A percentile compares a stretch with the other conserved stretches of the same genome.
These are phyloP conservation scores for Ceyx cyanopectus DNA, from an alignment of 2,113 vertebrate species.

Conservation along the genomic window DNA sequence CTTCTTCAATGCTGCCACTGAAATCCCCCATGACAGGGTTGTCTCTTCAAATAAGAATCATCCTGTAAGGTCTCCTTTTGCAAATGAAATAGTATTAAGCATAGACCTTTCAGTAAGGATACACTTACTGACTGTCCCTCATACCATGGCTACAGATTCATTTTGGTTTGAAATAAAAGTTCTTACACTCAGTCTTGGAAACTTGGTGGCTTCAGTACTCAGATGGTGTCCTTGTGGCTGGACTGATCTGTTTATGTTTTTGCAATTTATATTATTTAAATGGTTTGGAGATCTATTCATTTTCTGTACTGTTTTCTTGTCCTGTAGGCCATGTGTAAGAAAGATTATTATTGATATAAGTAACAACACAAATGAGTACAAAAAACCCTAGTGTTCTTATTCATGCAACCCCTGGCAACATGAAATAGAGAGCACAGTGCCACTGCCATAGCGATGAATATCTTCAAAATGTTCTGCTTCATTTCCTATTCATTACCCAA, in stretches of 20 bases:
- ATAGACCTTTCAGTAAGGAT: background rate
- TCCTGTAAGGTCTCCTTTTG: background rate
- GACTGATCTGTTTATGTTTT: background rate
- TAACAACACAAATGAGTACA: background rate
- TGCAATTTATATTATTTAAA: constrained; percentile 25
- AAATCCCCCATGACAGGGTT: constrained; percentile 10
- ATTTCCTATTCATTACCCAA: constrained; percentile 18
- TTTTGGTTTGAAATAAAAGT: background rate
- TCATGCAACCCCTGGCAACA: background rate
- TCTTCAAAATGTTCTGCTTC: background rate
- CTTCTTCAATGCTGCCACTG: background rate
- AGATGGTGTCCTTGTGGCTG: background rate
- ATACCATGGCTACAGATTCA: background rate
- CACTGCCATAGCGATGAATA: background rate
- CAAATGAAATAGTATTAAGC: constrained; percentile 21
- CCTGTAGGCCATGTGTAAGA: background rate
- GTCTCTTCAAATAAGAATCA: constrained; percentile 48
- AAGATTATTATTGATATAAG: background rate
- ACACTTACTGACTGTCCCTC: background rate
- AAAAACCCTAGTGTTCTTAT: background rate
- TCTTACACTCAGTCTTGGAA: background rate
- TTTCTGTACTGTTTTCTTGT: background rate
- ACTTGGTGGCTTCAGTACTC: background rate
- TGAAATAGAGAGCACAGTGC: background rate
- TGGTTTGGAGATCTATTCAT: background rate